phyloP scores from a whole-genome alignment of 1,140 invertebrate species.

The Scaptomyza hsui region DNA sequence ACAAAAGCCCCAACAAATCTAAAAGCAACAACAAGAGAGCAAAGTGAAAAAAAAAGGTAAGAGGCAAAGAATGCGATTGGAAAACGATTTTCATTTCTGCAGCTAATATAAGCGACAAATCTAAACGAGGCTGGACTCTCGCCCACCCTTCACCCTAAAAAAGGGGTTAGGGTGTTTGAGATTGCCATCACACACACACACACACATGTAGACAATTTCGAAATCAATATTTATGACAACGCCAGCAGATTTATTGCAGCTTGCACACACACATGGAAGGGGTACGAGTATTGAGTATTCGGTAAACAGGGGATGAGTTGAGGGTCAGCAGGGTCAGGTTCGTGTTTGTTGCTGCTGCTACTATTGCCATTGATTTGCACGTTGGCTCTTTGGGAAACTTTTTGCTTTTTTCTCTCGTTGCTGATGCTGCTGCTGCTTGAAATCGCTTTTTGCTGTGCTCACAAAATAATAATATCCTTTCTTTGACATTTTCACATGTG shows the following conservation, averaged over 20 bases:
- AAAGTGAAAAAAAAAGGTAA: constrained; percentile 69
- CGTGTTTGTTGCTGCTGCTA: constrained; percentile 39
- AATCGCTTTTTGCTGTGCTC: constrained; percentile 66
- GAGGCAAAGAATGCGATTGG: constrained; percentile 75
- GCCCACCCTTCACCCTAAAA: not conserved
- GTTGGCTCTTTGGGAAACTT: constrained; percentile 43
- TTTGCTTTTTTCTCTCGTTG: constrained; percentile 15
- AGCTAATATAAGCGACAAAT: constrained; percentile 82
- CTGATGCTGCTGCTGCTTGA: not conserved
- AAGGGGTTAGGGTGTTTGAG: not conserved
- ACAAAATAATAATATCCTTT: constrained; percentile 79
- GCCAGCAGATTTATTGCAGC: constrained; percentile 77
- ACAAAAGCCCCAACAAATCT: constrained; percentile 3
- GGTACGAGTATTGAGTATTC: constrained; percentile 8
- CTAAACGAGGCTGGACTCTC: constrained; percentile 49
- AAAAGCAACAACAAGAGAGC: constrained; percentile 22
- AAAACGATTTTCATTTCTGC: constrained; percentile 83
- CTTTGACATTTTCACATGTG: constrained; percentile 60
- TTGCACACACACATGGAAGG: constrained; percentile 23
- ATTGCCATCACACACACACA: constrained; percentile 13
- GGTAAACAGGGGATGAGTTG: too few relatives aligned
- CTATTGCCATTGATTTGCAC: constrained; percentile 69
- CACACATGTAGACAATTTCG: constrained; percentile 70
- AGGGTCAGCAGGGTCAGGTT: not conserved
- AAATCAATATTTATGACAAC: constrained; percentile 82